Base-by-base conservation (phyloP, 2,797 vertebrate genomes). In the Xerus rutilus region DNA sequence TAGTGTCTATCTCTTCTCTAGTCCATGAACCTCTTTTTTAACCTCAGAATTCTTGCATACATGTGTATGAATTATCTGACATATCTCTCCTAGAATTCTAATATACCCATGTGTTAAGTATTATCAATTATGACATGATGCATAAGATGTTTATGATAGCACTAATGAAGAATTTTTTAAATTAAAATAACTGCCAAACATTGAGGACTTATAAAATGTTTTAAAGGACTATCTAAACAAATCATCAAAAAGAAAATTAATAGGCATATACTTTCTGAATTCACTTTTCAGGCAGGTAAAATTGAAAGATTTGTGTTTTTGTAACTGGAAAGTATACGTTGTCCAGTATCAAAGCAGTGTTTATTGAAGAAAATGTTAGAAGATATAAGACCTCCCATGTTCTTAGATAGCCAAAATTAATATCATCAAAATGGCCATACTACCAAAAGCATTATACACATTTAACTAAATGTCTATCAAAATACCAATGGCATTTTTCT, bases 181-280 rank as follows among this genome's bases (percentile, higher is more conserved):
- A 78, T 77, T 70, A 70, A 85, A 90, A 39, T 13, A 0, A 54
- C 32, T 87, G 81, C 65, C 13, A 97, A 98, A 76, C 77, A 92
- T 35, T 28, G 92, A 92, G 91, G 3, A 43, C 91, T 52, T 78
- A 85, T 94, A 94, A 96, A 92, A 30, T 82, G 30, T 88, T 88
- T 92, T 76, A 17, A 57, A 54, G 81, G 7, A 7, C 30, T 77
- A 67, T 30, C 52, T 69, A 45, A 82, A 8, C 7, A 91, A 69
- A 14, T 52, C 14, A 69, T 83, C n/a, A 52, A 43, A 91, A 94
- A 84, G 90, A 89, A 86, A 94, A 97, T 76, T 95, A 95, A 93
- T 47, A 97, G 94, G 89, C 62, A 97, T 96, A 97, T 97, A 87
- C 59, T 95, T 97, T 97, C 84, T 98, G 93, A 97, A 96, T 98